Base-by-base conservation (phyloP, 2,888 invertebrate genomes). In the Anaspis maculata region DNA sequence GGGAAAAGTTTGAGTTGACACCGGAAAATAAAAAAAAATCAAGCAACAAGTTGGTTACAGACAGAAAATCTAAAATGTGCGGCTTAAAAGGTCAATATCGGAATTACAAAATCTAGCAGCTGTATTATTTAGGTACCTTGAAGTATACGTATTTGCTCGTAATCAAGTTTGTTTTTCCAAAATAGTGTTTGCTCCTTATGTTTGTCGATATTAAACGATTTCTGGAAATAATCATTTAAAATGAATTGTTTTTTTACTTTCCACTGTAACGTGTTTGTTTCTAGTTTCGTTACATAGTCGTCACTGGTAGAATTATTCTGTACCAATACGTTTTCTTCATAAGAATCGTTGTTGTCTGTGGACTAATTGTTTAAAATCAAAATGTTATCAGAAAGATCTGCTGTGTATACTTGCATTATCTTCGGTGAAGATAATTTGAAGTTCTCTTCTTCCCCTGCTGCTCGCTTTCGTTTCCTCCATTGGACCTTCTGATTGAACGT, bases 401-500 rank as follows among this genome's bases (percentile, higher is more conserved):
- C n/a, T n/a, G n/a, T n/a, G n/a, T n/a, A n/a, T n/a, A n/a, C n/a
- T n/a, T n/a, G n/a, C n/a, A n/a, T n/a, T n/a, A n/a, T n/a, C n/a
- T n/a, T n/a, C n/a, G n/a, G n/a, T n/a, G n/a, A n/a, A n/a, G n/a
- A n/a, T n/a, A n/a, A n/a, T n/a, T n/a, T n/a, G n/a, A n/a, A n/a
- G n/a, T n/a, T n/a, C n/a, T 19, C 19, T 19, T 5, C 31, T 19
- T 34, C 35, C 39, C 10, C 39, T 21, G 44, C 33, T 45, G 51
- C 52, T 23, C 48, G 50, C 31, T 49, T 49, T 25, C 48, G 50
- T 42, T 49, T 49, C n/a, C 52, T 54, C 32, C 51, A 57, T 38
- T 55, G 59, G 35, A 53, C 55, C 15, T 16, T 28, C 13, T 37
- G 52, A 52, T 2, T 51, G 53, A 5, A 41, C 47, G 25, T 46